These are phyloP conservation scores for Gymnothorax reevesii DNA, from an alignment of 2,797 vertebrate genomes.

Conservation along the genomic window DNA sequence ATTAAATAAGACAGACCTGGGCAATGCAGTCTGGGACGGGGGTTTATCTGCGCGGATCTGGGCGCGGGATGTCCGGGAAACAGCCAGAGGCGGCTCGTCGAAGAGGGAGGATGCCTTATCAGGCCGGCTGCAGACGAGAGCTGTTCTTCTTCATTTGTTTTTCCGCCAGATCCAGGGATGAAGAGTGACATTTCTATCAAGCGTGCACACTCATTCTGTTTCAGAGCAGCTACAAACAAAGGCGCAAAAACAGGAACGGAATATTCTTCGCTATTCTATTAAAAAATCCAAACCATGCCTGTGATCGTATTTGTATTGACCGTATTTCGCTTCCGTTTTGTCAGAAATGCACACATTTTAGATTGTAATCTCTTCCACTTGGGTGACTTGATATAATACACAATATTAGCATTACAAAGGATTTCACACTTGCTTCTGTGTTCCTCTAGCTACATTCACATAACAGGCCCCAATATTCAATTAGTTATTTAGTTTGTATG, in stretches of 20 bases:
- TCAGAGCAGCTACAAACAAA: background rate
- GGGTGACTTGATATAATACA: background rate
- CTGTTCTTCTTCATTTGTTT: conserved; percentile 44
- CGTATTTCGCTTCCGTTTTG: background rate
- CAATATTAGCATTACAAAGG: background rate
- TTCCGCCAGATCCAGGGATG: conserved; percentile 37
- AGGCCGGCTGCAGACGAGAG: conserved; percentile 28
- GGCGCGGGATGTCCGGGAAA: background rate
- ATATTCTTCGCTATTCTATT: background rate
- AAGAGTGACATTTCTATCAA: conserved; percentile 46
- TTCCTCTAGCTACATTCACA: too few relatives aligned
- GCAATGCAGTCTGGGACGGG: background rate
- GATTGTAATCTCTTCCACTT: background rate
- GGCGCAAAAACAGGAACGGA: background rate
- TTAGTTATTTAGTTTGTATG: too few relatives aligned
- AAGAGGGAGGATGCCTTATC: conserved; percentile 24
- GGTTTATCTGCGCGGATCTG: background rate
- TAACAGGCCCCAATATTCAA: too few relatives aligned
- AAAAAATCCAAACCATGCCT: background rate
- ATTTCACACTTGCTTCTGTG: background rate
- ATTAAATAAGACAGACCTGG: background rate
- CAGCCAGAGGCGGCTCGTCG: background rate
- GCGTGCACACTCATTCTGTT: background rate
- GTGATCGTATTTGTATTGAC: background rate
- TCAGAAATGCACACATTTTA: background rate